phyloP scores from a whole-genome alignment of 2,888 invertebrate genomes.

The Eubasilissa splendida region DNA sequence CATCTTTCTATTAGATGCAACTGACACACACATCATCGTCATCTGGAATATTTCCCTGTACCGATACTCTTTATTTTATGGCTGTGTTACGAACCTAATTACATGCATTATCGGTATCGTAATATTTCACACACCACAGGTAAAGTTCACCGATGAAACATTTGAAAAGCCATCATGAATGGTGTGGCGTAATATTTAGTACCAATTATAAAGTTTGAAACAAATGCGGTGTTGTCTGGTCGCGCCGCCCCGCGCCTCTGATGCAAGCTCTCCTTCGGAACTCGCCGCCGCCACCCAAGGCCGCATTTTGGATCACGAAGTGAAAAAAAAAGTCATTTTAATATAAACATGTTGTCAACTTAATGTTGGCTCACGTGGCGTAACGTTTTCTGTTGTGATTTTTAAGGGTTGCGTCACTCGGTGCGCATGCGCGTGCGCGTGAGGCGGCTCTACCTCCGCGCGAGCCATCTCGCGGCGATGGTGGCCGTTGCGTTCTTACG shows the following conservation, averaged over 20 bases:
- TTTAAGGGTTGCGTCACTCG: background rate
- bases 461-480: background rate
- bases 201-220: slow-evolving; percentile 44
- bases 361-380: background rate
- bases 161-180: slow-evolving; percentile 29
- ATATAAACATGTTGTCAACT: background rate
- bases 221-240: slow-evolving; percentile 41
- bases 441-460: background rate
- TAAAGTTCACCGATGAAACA: slow-evolving; percentile 31
- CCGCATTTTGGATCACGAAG: slow-evolving; percentile 41
- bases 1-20: too few relatives aligned
- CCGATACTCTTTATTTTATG: too few relatives aligned
- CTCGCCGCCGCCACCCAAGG: slow-evolving; percentile 30
- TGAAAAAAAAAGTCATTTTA: background rate
- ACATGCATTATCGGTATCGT: slow-evolving; percentile 1
- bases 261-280: slow-evolving; percentile 44
- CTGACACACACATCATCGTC: too few relatives aligned
- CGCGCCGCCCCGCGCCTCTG: slow-evolving; percentile 45
- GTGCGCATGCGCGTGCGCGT: background rate
- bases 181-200: slow-evolving; percentile 41
- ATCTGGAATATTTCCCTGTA: too few relatives aligned
- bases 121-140: slow-evolving; percentile 35
- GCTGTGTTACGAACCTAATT: too few relatives aligned
- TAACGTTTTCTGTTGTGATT: background rate
- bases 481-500: background rate